Base-by-base conservation (phyloP, 1,140 invertebrate genomes). In the Aphis gossypii region DNA sequence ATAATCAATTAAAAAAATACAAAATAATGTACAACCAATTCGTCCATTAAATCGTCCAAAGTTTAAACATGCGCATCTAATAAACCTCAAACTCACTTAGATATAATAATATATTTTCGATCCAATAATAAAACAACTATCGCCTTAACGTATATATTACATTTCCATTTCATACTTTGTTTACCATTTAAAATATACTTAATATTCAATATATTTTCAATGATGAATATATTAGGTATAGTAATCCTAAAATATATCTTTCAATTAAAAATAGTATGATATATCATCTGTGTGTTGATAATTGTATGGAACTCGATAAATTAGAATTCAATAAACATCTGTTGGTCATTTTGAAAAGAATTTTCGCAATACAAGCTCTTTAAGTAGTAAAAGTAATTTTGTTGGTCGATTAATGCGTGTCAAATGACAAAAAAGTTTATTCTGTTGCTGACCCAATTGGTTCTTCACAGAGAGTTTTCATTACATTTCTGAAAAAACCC, bases 381-480 rank as follows among this genome's bases (percentile, higher is more conserved):
- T 44, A 44, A 30, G 23, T 44, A 86, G 44, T 46, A 86, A 86
- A 46, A 86, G 84, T n/a, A 86, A 86, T 46, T 86, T 9, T n/a
- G 41, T 46, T 41, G 44, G 25, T 86, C n/a, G 84, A 86, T 46
- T 86, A 86, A 86, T 86, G 84, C 84, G 38, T 30, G 38, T 30
- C 18, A 86, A 86, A 86, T 44, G 84, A 46, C 83, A 86, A 86
- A 44, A 86, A 86, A 86, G 38, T 86, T 46, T 86, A 46, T 30
- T 25, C 41, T 46, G 41, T 86, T 30, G 41, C 25, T 86, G 84
- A 86, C 41, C 41, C 84, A 46, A 25, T 86, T 46, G 41, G 44
- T 46, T 86, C 41, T 86, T 86, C 46, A 30, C 41, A 44, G 11
- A 44, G 41, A 86, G 41, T 86, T 86, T 86, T 86, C 84, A 86